These are phyloP conservation scores for Paradisaea rubra DNA, from an alignment of 2,113 vertebrate species.

Conservation along the genomic window DNA sequence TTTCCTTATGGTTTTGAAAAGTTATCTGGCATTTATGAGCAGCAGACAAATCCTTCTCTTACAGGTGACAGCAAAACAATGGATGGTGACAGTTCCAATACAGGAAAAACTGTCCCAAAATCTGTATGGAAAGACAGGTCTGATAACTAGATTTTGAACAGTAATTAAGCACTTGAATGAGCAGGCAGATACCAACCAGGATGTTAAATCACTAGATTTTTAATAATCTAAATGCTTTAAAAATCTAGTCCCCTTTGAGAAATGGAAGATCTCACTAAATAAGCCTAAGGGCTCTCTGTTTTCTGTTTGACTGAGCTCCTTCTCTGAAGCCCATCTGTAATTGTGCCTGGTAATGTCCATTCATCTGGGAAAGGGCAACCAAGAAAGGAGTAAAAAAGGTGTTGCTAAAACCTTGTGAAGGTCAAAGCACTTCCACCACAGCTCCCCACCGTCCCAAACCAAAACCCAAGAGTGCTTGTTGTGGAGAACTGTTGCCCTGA, in stretches of 20 bases:
- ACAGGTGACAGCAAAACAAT: background rate
- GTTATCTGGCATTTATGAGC: background rate
- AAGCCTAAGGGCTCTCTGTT: background rate
- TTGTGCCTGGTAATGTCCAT: background rate
- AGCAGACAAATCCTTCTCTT: background rate
- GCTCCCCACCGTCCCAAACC: background rate
- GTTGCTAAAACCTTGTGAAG: background rate
- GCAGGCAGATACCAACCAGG: background rate
- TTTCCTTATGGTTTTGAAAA: background rate
- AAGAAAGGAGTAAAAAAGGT: background rate
- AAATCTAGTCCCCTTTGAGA: background rate
- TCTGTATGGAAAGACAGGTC: background rate
- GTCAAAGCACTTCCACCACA: background rate
- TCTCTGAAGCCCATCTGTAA: background rate
- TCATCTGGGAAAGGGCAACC: background rate
- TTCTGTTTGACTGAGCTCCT: background rate
- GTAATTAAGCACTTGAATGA: background rate
- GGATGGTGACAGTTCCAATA: background rate
- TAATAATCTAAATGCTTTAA: background rate
- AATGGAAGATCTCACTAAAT: background rate
- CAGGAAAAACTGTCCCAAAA: background rate
- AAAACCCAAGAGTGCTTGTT: background rate
- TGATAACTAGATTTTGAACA: background rate
- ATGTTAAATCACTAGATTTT: background rate
- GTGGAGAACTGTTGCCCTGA: no score